Evolutionary conservation across 2,113 vertebrate genomes (phyloP), one percentile per base, ranked within the genome.

Genomic region (Parotia lawesii): DNA sequence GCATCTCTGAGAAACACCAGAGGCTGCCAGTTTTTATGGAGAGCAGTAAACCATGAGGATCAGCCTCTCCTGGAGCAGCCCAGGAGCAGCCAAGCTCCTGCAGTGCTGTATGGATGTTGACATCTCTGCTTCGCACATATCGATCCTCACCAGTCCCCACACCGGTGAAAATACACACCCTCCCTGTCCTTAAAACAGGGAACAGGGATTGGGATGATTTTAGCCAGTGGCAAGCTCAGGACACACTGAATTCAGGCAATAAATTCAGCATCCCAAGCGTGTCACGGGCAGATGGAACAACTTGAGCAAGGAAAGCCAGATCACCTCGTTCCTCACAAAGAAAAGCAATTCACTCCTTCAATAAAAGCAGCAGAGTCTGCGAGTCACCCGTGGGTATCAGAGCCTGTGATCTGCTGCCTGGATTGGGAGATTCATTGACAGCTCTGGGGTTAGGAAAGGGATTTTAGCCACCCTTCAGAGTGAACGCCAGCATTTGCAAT

Each of bases 101-200:
- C 1, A 0, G 40, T 4, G 37, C 20, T 0, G 1, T 2, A 10
- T 0, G 1, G 56, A 51, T 60, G 80, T 4, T 21, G 87, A 54
- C 8, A 15, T 23, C 9, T 6, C 51, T 66, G 77, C 76, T 89
- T 33, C 81, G 80, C 65, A 44, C 54, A 0, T 3, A 29, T 4
- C 33, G 62, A 76, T 73, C 71, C 54, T 37, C 64, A 28, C 23
- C 12, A 1, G 20, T 17, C 72, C 72, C 86, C 7, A 9, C n/a
- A 2, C 10, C 51, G 22, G 1, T 35, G 45, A 48, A 87, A 95
- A 57, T 0, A 72, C 0, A 3, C 58, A 6, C 44, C 12, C 31
- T 11, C 10, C 67, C 24, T 19, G 3, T 9, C 21, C 23, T 29
- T 33, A 80, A 45, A 58, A 10, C 20, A 71, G 28, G 37, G n/a